phyloP scores from a whole-genome alignment of 2,797 vertebrate genomes.

The Pampus argenteus region DNA sequence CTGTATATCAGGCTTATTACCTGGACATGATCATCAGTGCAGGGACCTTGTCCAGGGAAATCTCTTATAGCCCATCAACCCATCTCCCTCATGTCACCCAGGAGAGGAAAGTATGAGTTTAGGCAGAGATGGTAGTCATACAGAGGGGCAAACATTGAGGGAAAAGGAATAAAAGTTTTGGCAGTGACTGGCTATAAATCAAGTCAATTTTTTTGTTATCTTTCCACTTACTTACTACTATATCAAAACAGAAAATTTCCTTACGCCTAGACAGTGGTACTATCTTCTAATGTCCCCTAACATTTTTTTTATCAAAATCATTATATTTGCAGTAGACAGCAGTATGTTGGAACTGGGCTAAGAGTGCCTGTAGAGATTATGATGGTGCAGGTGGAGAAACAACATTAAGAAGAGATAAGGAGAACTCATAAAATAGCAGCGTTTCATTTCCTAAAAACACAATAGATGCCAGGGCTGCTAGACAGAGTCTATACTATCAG shows the following conservation, averaged over 20 bases:
- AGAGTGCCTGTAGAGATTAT: conserved; percentile 63
- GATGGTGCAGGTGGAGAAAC: conserved; percentile 63
- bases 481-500: conserved; percentile 64
- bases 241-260: conserved; percentile 54
- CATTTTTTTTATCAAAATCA: conserved; percentile 68
- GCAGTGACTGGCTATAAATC: conserved; percentile 15
- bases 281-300: conserved; percentile 53
- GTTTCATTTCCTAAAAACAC: conserved; percentile 86
- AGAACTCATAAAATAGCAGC: conserved; percentile 78
- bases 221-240: conserved; percentile 44
- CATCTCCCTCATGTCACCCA: conserved; percentile 12
- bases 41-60: conserved; percentile 54
- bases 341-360: conserved; percentile 24
- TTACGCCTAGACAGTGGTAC: conserved; percentile 49
- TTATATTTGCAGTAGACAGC: conserved; percentile 39
- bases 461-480: conserved; percentile 57
- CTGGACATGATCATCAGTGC: conserved; percentile 61
- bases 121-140: neutral
- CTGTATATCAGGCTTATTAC: conserved; percentile 75
- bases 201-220: conserved; percentile 18
- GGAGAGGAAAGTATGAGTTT: conserved; percentile 16
- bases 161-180: conserved; percentile 35
- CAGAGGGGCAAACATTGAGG: conserved; percentile 5
- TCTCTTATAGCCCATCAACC: conserved; percentile 48
- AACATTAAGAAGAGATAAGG: conserved; percentile 79